Percentiles rank a stretch among this genome's conserved stretches.
These are phyloP conservation scores for Zonotrichia albicollis DNA, from an alignment of 2,797 vertebrate genomes.

Conservation along the genomic window DNA sequence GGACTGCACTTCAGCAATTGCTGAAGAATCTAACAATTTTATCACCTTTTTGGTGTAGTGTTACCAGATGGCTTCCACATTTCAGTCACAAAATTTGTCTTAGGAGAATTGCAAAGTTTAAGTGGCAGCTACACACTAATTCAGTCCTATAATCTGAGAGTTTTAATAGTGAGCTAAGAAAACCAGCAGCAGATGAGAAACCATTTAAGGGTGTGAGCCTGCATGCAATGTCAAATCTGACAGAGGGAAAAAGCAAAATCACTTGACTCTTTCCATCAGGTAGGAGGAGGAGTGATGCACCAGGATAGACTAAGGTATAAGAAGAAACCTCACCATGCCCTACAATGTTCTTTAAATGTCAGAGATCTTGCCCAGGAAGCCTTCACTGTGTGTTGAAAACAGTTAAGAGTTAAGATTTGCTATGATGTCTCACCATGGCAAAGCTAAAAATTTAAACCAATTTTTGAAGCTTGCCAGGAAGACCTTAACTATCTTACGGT, in stretches of 20 bases:
- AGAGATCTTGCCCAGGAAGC: neutral
- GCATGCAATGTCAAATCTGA: neutral
- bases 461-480: neutral
- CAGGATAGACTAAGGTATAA: neutral
- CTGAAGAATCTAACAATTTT: neutral
- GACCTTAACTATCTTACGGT: neutral
- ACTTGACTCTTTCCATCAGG: neutral
- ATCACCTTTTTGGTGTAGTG: neutral
- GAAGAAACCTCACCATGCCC: neutral
- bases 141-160: neutral
- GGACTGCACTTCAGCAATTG: neutral
- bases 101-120: neutral
- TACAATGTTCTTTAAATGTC: neutral
- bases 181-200: neutral
- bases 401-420: neutral
- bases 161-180: neutral
- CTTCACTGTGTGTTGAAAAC: neutral
- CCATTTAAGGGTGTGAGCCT: neutral
- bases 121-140: neutral
- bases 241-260: neutral
- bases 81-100: neutral
- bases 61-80: neutral
- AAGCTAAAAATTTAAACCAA: neutral
- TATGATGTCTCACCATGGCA: neutral
- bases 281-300: neutral